A percentile compares a stretch with the other conserved stretches of the same genome.
phyloP scores from a whole-genome alignment of 2,888 invertebrate species.

The Strigamia maritima region DNA sequence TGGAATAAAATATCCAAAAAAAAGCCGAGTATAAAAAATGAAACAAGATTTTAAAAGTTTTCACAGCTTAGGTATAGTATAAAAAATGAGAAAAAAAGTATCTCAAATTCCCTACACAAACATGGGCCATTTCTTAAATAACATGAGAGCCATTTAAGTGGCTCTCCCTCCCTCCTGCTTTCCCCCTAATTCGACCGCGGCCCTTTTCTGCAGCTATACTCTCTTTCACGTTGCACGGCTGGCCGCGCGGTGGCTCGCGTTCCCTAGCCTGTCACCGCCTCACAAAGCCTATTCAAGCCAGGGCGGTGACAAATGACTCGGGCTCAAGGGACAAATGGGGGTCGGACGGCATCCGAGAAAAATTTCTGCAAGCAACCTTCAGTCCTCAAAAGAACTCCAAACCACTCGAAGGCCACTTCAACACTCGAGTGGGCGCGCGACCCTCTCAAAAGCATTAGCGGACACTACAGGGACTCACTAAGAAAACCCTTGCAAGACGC shows the following conservation, averaged over 20 bases:
- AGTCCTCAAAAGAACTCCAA: neutral
- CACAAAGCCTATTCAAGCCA: slow-evolving; percentile 31
- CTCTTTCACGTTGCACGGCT: slow-evolving; percentile 2
- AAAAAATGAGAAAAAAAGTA: neutral
- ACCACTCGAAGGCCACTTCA: slow-evolving; percentile 31
- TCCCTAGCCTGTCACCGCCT: neutral
- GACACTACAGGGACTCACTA: slow-evolving; percentile 2
- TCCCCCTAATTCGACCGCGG: slow-evolving; percentile 28
- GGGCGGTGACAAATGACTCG: slow-evolving; percentile 34
- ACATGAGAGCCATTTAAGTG: slow-evolving; percentile 27
- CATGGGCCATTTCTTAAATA: slow-evolving; percentile 27
- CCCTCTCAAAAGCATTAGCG: slow-evolving; percentile 19
- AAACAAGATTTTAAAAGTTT: slow-evolving; percentile 6
- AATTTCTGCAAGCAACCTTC: slow-evolving; percentile 22
- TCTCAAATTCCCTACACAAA: slow-evolving; percentile 8
- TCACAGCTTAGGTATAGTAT: neutral
- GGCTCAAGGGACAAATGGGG: slow-evolving; percentile 26
- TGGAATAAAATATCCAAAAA: neutral
- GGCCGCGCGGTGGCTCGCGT: slow-evolving; percentile 4
- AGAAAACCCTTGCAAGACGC: neutral
- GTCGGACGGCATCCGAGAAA: slow-evolving; percentile 20
- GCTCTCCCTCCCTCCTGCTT: neutral
- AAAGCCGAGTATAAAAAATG: neutral
- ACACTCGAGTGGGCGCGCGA: slow-evolving; percentile 25
- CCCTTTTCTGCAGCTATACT: slow-evolving; percentile 21